Evolutionary conservation across 2,797 vertebrate species (phyloP), one percentile per base, ranked within the genome.

Genomic region (Tokudaia muenninki): DNA sequence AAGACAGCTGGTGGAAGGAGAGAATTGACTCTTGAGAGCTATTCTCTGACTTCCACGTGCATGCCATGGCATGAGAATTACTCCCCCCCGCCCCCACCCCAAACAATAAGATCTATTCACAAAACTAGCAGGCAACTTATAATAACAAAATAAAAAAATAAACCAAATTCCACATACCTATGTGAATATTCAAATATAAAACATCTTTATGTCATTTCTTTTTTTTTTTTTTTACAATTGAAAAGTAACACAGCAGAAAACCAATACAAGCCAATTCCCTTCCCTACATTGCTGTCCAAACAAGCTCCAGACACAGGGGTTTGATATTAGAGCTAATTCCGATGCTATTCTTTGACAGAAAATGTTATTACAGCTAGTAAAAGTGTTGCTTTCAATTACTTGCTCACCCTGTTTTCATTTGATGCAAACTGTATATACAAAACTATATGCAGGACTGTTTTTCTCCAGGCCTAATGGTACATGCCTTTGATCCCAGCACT

Each of bases 351-450:
- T 1, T 50, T 50, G 14, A 67, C 8, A 75, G 78, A 88, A 90
- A 90, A 78, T 34, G 0, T n/a, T 81, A 16, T 24, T 91, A 37
- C 3, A n/a, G 44, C 31, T 70, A 82, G 81, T 34, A 11, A 6
- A 90, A 81, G 92, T 1, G 34, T 2, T 67, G 65, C 17, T 87
- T 89, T 83, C 13, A 59, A 44, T 87, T 84, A 31, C 70, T 74
- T 92, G 17, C 59, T 78, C 31, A 21, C 55, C 61, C n/a, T 72
- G 79, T 50, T 97, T 87, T 74, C n/a, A 44, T 90, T 87, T 57
- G 79, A 34, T 91, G 3, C 6, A 6, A 59, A 44, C 1, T 80
- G 37, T 59, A 50, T 75, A 24, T 77, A 26, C 24, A 77, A 77
- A 11, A 50, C 21, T 50, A 34, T 50, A 10, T 24, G 14, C 12